Conservation (phyloP, 2,888 invertebrate species). For the Hydriomena furcata region DNA sequence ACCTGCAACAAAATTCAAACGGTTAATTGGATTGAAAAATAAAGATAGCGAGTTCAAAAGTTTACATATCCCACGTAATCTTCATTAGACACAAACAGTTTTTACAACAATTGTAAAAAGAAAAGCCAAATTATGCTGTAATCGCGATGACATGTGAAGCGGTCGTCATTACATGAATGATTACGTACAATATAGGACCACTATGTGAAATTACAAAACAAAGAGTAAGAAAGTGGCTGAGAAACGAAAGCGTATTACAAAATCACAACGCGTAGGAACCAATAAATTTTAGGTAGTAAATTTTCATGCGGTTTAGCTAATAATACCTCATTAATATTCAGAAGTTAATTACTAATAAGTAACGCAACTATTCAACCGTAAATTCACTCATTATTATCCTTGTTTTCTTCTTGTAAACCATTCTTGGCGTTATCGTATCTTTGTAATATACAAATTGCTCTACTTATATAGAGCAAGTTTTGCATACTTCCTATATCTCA, state of each 20-base stretch:
- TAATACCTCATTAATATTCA: slow-evolving; percentile 22
- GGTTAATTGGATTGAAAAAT: slow-evolving; percentile 35
- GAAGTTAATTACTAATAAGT: not conserved
- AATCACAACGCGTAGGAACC: slow-evolving; percentile 53
- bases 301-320: slow-evolving; percentile 23
- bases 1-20: slow-evolving; percentile 68
- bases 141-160: slow-evolving; percentile 68
- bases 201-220: slow-evolving; percentile 72
- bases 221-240: slow-evolving; percentile 71
- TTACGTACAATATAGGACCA: slow-evolving; percentile 64
- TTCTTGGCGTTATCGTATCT: not conserved
- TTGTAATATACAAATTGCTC: not conserved
- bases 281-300: slow-evolving; percentile 25
- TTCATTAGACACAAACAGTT: slow-evolving; percentile 37
- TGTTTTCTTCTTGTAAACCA: not conserved
- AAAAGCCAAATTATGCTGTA: slow-evolving; percentile 60
- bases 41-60: slow-evolving; percentile 50
- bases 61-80: slow-evolving; percentile 55
- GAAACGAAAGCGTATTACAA: slow-evolving; percentile 62
- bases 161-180: slow-evolving; percentile 62
- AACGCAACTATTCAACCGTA: not conserved
- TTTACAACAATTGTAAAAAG: slow-evolving; percentile 51
- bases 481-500: slow-evolving; percentile 48
- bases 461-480: slow-evolving; percentile 27
- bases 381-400: no score